phyloP scores from a whole-genome alignment of 2,888 invertebrate genomes.

The Azorinus chamasolen region DNA sequence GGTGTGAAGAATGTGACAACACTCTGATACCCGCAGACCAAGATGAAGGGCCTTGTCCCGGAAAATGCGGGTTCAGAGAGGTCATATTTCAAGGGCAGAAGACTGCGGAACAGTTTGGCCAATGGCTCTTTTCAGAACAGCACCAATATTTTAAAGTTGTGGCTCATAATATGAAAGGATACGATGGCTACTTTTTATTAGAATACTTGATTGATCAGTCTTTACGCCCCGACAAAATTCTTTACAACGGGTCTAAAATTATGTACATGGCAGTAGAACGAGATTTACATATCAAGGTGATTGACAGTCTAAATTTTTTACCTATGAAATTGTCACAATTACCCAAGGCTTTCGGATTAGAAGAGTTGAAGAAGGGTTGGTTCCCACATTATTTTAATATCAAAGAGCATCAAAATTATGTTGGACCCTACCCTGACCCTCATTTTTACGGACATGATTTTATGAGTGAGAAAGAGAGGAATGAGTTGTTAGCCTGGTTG shows the following conservation, averaged over 20 bases:
- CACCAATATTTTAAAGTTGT: constrained; percentile 29
- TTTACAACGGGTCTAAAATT: constrained; percentile 49
- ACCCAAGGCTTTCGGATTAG: constrained; percentile 55
- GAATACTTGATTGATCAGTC: constrained; percentile 45
- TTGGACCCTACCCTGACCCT: constrained; percentile 49
- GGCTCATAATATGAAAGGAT: constrained; percentile 35
- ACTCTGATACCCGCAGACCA: constrained; percentile 12
- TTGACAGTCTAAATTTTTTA: constrained; percentile 64
- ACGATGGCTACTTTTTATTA: constrained; percentile 48
- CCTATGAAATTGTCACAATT: constrained; percentile 51
- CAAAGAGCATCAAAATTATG: constrained; percentile 50
- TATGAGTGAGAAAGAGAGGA: constrained; percentile 36
- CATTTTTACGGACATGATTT: constrained; percentile 45
- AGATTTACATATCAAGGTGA: constrained; percentile 47
- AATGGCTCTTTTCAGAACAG: constrained; percentile 34
- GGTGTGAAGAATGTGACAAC: constrained; percentile 14
- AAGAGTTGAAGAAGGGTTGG: constrained; percentile 56
- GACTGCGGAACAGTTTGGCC: constrained; percentile 24
- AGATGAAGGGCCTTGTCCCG: constrained; percentile 37
- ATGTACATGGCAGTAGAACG: constrained; percentile 46
- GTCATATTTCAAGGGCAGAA: constrained; percentile 29
- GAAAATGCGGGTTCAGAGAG: constrained; percentile 46
- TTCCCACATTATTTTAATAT: constrained; percentile 62
- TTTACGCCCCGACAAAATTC: constrained; percentile 32
- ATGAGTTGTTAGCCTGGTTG: constrained; percentile 44